A percentile compares a stretch with the other conserved stretches of the same genome.
Conservation (phyloP, 1,140 invertebrate genomes). For the Zaprionus inermis region DNA sequence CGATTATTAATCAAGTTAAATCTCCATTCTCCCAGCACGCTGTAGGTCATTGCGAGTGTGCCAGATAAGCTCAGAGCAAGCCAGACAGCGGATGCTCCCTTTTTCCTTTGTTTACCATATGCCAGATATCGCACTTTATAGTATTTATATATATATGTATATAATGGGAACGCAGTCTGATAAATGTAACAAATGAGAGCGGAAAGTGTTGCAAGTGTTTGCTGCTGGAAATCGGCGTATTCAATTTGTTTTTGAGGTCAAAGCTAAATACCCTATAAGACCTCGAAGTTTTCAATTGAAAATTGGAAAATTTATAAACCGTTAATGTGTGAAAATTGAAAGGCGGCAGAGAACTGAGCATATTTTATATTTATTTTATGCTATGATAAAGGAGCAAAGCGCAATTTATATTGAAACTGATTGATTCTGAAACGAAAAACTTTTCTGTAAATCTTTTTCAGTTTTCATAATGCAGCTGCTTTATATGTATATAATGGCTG, state of each 20-base stretch:
- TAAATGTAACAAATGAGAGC: slow-evolving; percentile 62
- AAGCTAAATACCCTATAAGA: slow-evolving; percentile 46
- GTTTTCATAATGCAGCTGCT: background rate
- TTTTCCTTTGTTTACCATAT: slow-evolving; percentile 39
- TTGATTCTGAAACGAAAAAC: background rate
- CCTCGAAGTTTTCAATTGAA: slow-evolving; percentile 33
- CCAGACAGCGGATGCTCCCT: slow-evolving; percentile 24
- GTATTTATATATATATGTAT: slow-evolving; percentile 35
- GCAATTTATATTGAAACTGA: background rate
- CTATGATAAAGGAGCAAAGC: background rate
- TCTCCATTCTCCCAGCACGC: slow-evolving; percentile 13
- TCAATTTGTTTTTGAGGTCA: slow-evolving; percentile 63
- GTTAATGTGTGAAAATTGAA: slow-evolving; percentile 28
- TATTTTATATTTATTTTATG: background rate
- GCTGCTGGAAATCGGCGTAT: background rate
- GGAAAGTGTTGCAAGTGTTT: slow-evolving; percentile 62
- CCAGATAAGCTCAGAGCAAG: slow-evolving; percentile 21
- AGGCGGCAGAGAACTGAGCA: background rate
- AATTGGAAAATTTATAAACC: slow-evolving; percentile 58
- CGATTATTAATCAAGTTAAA: slow-evolving; percentile 30
- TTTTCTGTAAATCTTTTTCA: background rate
- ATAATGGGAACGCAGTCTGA: slow-evolving; percentile 52
- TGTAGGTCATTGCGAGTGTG: slow-evolving; percentile 33
- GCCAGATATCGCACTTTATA: slow-evolving; percentile 34
- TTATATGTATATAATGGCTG: background rate